Base-by-base conservation (phyloP, 1,140 invertebrate genomes). In the Pseudomyrmex dendroicus region DNA sequence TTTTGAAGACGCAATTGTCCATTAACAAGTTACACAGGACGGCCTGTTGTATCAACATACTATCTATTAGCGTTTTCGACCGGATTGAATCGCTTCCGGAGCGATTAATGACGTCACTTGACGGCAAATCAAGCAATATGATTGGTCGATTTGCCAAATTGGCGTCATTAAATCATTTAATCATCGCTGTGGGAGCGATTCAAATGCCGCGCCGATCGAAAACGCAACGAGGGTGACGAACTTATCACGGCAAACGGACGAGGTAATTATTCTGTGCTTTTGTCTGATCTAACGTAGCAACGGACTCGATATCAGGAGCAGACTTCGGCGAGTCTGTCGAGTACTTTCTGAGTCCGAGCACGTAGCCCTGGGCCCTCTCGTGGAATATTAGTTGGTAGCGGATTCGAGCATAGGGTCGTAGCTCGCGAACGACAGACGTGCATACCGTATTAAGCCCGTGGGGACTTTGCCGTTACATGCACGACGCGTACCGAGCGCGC, bases 371-470 rank as follows among this genome's bases (percentile, higher is more conserved):
- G 84, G 89, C 86, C 90, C 92, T 91, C 91, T 91, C 89, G 90
- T 91, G 91, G 91, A 94, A 94, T 94, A 94, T 94, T 93, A 93
- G 93, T 91, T 89, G 88, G 87, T 91, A 90, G 92, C 85, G 83
- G 90, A 89, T 91, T 91, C 88, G 88, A 90, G 92, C 90, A 91
- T 89, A 86, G 87, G 91, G 86, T 86, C 89, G 89, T 35, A 86
- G 88, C 87, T 90, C 80, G 85, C 91, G 90, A 93, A 88, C 91
- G 90, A 92, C 92, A 87, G 90, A 89, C 92, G 91, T 92, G 93
- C 92, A 94, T 94, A 93, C 92, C 86, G 91, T 93, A 93, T 94
- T 92, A 93, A 93, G 90, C 92, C 92, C 92, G 78, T 78, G 63
- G 92, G 92, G 89, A 90, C 89, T 90, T 90, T 89, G 20, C 86